phyloP scores from a whole-genome alignment of 2,113 vertebrate species.

The human (Homo sapiens) region DNA sequence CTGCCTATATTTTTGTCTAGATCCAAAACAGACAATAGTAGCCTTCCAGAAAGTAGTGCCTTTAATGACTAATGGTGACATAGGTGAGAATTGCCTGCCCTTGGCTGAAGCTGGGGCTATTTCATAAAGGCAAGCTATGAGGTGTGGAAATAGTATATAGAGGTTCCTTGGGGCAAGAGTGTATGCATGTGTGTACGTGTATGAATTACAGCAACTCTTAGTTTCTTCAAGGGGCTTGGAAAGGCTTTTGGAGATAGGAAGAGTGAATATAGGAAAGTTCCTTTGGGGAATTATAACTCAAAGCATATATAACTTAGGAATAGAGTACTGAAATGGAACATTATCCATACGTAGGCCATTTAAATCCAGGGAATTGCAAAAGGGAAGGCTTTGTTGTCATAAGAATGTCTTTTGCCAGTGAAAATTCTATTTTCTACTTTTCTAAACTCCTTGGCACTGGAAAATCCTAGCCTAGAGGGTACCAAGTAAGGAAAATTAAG shows the following conservation, averaged over 20 bases:
- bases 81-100: not conserved
- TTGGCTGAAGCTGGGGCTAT: not conserved
- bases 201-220: not conserved
- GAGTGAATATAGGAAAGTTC: not conserved
- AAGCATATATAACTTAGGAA: too few relatives aligned
- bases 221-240: not conserved
- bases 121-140: not conserved
- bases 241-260: not conserved
- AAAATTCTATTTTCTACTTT: conserved; percentile 10
- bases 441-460: not conserved
- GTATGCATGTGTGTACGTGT: not conserved
- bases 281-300: not conserved
- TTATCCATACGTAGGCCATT: not conserved
- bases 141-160: not conserved
- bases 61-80: not conserved
- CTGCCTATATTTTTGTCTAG: not conserved
- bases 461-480: not conserved
- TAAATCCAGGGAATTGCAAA: not conserved
- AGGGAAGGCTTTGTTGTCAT: not conserved
- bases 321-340: not conserved
- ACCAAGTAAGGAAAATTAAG: conserved; percentile 13
- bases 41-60: not conserved
- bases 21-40: not conserved
- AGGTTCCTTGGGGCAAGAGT: not conserved
- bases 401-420: not conserved